Evolutionary conservation across 2,113 vertebrate species (phyloP).

Genomic region (Barbus barbus): DNA sequence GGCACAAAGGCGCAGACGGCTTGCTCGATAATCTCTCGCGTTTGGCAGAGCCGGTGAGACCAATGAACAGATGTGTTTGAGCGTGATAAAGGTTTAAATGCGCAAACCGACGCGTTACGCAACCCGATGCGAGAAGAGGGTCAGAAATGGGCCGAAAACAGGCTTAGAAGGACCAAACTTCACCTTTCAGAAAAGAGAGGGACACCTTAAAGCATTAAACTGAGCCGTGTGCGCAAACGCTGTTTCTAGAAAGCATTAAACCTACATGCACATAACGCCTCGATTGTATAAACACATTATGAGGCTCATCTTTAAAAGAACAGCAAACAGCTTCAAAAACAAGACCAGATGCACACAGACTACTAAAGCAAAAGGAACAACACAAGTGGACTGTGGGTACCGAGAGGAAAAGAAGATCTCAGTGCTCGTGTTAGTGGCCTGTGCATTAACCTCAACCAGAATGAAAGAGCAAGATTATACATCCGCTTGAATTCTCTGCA

Average conservation of each 20-base stretch:
- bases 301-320: neutral
- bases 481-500: neutral
- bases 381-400: neutral
- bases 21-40: slow-evolving; percentile 57
- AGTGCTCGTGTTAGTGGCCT: slow-evolving; percentile 10
- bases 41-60: slow-evolving; percentile 50
- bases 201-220: slow-evolving; percentile 33
- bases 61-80: slow-evolving; percentile 57
- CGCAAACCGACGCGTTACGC: slow-evolving; percentile 26
- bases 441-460: slow-evolving; percentile 51
- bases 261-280: neutral
- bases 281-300: neutral
- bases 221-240: neutral
- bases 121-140: slow-evolving; percentile 53
- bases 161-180: slow-evolving; percentile 45
- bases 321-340: slow-evolving; percentile 15
- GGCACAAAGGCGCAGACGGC: slow-evolving; percentile 58
- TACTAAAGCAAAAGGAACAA: neutral
- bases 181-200: slow-evolving; percentile 22
- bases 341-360: neutral
- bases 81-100: slow-evolving; percentile 60
- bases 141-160: slow-evolving; percentile 38
- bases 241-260: slow-evolving; percentile 30
- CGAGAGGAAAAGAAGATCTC: neutral
- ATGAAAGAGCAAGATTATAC: slow-evolving; percentile 40